Evolutionary conservation across 2,888 invertebrate genomes (phyloP), one percentile per base, ranked within the genome.

Genomic region (Lithophane semibrunnea): DNA sequence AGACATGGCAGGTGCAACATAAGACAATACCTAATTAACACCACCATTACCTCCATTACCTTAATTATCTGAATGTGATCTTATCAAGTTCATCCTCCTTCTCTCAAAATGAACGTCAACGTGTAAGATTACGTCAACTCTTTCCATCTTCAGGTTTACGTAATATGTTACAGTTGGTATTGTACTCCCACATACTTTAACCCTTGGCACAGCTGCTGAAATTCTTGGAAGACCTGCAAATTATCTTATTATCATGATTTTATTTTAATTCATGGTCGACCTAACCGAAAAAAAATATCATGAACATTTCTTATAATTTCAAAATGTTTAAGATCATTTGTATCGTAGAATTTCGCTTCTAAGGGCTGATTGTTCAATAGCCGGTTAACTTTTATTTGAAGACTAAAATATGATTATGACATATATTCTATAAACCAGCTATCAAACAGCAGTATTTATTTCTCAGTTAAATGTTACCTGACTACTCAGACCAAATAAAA

Each of bases 121-220:
- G 3, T 13, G n/a, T 13, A 29, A 24, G n/a, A 52, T 60, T 65
- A 29, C n/a, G 29, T 71, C 1, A 65, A 49, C 2, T 58, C 10
- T 29, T 16, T 24, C 18, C 42, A 10, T 61, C 44, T 61, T 61
- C 21, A 42, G 21, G 24, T 65, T 71, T 49, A 66, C 18, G 13
- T 68, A 72, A 71, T 47, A 13, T 18, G 16, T 73, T 18, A 29
- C n/a, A 56, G 47, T 69, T 58, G 24, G 7, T 24, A n/a, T 67
- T 37, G 4, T 13, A 65, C 37, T 44, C 44, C 44, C 60, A 71
- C 60, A 10, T 16, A 4, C 21, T 47, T 49, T 64, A 56, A 56
- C 42, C 18, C 49, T 78, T 68, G 63, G 67, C 73, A 73, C 37
- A 52, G 49, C 37, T 52, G 21, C 42, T 67, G 9, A 73, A 73